These are phyloP conservation scores for Sebastes fasciatus DNA, from an alignment of 2,113 vertebrate genomes.

Conservation along the genomic window DNA sequence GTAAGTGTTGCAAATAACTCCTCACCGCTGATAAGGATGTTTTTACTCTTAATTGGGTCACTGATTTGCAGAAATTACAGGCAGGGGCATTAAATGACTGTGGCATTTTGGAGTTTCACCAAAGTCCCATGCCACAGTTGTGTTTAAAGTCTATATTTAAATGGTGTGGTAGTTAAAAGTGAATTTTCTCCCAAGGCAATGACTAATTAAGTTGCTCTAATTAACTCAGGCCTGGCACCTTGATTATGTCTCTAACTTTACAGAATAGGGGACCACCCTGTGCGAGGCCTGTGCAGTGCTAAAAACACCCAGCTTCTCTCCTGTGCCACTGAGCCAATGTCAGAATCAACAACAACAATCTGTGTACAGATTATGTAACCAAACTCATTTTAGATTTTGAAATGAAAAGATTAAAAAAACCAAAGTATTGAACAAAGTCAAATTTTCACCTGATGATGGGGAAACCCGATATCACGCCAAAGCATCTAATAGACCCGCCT, in stretches of 20 bases:
- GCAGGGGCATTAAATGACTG: constrained; percentile 35
- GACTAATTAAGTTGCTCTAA: constrained; percentile 49
- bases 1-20: constrained; percentile 14
- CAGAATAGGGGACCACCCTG: constrained; percentile 38
- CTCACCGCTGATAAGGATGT: constrained; percentile 33
- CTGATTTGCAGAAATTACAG: constrained; percentile 41
- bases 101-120: constrained; percentile 38
- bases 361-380: not conserved
- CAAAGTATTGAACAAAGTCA: no score
- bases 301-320: constrained; percentile 4
- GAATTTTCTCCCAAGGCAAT: constrained; percentile 42
- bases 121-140: constrained; percentile 40
- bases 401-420: not conserved
- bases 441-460: no score
- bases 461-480: no score
- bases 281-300: constrained; percentile 16
- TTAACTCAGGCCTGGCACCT: constrained; percentile 51
- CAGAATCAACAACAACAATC: not conserved
- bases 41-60: constrained; percentile 26
- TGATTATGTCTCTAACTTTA: constrained; percentile 28
- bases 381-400: not conserved
- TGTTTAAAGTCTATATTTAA: constrained; percentile 53
- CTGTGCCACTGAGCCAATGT: not conserved
- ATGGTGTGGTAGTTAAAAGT: constrained; percentile 48
- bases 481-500: no score